Base-by-base conservation (phyloP, 1,140 invertebrate genomes). In the Sarcophaga bullata region DNA sequence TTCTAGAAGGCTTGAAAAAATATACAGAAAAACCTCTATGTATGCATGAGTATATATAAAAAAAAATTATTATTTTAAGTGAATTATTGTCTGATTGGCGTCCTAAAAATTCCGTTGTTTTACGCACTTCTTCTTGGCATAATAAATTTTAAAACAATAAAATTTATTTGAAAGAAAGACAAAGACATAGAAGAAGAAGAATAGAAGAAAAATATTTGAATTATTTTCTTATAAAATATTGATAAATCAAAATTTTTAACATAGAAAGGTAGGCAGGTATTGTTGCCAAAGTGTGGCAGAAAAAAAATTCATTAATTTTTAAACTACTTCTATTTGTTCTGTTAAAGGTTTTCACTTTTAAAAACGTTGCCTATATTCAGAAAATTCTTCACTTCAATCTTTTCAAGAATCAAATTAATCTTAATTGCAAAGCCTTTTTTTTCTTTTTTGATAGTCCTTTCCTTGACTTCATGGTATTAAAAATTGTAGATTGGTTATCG, bases 81-180 rank as follows among this genome's bases (percentile, higher is more conserved):
- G 62, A 68, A 68, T 68, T 68, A 68, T 68, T 68, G 62, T 68
- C 62, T 19, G n/a, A 68, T 68, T 68, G 62, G 62, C 62, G 62
- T 68, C 62, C 62, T 68, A n/a, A 68, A 68, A 68, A 68, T 25
- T 68, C n/a, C 9, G 5, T 68, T 25, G n/a, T 68, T 68, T n/a
- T 58, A 9, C 19, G 19, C 62, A 19, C 62, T 19, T 19, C 8
- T 68, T 68, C 17, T 68, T 68, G 17, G n/a, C 62, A 68, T 68
- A 25, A 68, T 68, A 68, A 68, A 68, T 68, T 68, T 52, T 68
- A 17, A 68, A 68, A 68, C 62, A 68, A 68, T 17, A 68, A 25
- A 68, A 68, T 19, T 9, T 68, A 6, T 62, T 62, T 37, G 25
- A 1, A 37, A 37, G 25, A 4, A 62, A 62, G 58, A 62, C 8